A percentile compares a stretch with the other conserved stretches of the same genome.
phyloP scores from a whole-genome alignment of 2,797 vertebrate genomes.

The Epinephelus coioides region DNA sequence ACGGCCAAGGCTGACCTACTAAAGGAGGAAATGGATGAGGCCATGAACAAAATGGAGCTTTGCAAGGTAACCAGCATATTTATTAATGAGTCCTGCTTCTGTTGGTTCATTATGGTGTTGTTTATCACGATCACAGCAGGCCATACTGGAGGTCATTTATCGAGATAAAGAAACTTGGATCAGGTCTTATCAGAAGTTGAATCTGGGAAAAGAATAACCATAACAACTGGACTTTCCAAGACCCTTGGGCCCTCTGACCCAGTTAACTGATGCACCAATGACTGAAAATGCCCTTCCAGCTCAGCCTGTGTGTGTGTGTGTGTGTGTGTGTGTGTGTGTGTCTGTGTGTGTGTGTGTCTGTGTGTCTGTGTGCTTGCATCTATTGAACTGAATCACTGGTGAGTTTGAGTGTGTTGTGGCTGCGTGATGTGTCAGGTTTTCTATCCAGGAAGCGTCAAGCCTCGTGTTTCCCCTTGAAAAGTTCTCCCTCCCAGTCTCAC shows the following conservation, averaged over 20 bases:
- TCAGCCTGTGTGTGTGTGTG: constrained; percentile 7
- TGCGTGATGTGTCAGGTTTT: constrained; percentile 49
- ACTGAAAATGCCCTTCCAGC: constrained; percentile 63
- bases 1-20: constrained; percentile 97
- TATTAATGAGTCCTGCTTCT: neutral
- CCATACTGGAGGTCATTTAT: neutral
- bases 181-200: neutral
- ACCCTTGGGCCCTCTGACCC: constrained; percentile 42
- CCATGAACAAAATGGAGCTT: constrained; percentile 97
- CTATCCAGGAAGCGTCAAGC: constrained; percentile 57
- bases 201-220: constrained; percentile 22
- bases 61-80: constrained; percentile 90
- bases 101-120: neutral
- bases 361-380: neutral
- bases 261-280: constrained; percentile 52
- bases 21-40: constrained; percentile 98
- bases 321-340: neutral
- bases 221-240: constrained; percentile 31
- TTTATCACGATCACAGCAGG: neutral
- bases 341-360: neutral
- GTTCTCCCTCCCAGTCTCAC: constrained; percentile 23
- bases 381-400: constrained; percentile 48
- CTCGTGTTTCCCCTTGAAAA: constrained; percentile 57
- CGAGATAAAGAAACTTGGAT: constrained; percentile 23
- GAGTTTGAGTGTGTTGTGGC: constrained; percentile 34